Evolutionary conservation across 2,113 vertebrate genomes (phyloP).

Genomic region (Malurus cyaneus): DNA sequence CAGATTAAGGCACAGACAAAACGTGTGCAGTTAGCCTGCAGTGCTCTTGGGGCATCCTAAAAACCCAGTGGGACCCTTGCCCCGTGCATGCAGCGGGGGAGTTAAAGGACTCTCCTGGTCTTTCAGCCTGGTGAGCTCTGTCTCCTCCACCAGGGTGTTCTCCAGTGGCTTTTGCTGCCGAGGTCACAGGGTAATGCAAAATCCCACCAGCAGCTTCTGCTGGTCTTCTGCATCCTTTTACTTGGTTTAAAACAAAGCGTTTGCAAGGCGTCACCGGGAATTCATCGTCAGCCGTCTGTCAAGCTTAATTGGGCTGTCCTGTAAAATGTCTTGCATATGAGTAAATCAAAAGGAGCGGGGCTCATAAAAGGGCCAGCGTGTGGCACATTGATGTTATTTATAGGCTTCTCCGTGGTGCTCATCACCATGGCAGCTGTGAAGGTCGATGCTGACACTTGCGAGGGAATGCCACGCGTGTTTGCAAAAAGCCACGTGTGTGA

Average conservation of each 20-base stretch:
- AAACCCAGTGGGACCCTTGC: background rate
- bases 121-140: background rate
- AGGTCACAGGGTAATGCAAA: background rate
- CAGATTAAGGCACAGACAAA: rapidly evolving
- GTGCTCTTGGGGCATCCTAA: background rate
- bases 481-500: background rate
- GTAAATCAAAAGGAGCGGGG: conserved; percentile 20
- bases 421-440: conserved; percentile 24
- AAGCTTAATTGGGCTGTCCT: conserved; percentile 7
- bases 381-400: conserved; percentile 17
- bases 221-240: background rate
- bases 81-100: rapidly evolving
- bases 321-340: conserved; percentile 8
- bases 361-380: background rate
- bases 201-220: background rate
- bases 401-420: background rate
- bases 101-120: background rate
- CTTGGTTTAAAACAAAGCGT: background rate
- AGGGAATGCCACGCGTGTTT: background rate
- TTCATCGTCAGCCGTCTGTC: background rate
- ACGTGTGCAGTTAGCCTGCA: background rate
- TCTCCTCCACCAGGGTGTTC: background rate
- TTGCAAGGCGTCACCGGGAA: background rate
- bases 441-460: background rate
- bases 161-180: background rate